Conservation (phyloP, 1,140 invertebrate genomes). For the Mizuhopecten yessoensis region DNA sequence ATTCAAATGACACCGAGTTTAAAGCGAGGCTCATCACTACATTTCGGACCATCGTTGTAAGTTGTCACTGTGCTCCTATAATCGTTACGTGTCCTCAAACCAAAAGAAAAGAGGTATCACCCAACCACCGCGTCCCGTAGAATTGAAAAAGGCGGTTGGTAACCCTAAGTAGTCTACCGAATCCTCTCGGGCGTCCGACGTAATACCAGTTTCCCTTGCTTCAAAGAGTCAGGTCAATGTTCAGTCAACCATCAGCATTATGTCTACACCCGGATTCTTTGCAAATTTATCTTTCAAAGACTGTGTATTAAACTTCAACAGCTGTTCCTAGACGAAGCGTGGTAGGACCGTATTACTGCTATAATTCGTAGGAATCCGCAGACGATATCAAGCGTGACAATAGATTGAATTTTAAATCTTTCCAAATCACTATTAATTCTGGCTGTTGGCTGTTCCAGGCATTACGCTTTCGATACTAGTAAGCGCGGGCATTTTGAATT, state of each 20-base stretch:
- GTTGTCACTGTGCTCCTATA: conserved; percentile 4
- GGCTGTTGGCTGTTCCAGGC: no score
- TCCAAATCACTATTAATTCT: no score
- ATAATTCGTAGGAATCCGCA: no score
- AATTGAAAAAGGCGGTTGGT: not conserved
- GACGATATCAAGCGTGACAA: no score
- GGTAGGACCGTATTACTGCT: no score
- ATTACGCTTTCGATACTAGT: no score
- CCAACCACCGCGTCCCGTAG: not conserved
- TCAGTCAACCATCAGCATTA: not conserved
- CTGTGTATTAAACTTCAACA: not conserved
- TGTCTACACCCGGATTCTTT: not conserved
- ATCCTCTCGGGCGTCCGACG: not conserved
- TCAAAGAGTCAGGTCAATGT: not conserved
- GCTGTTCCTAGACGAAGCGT: no score
- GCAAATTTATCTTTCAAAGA: not conserved
- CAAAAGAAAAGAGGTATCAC: conserved; percentile 21
- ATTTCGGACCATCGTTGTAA: conserved; percentile 42
- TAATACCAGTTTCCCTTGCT: not conserved
- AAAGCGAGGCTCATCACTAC: conserved; percentile 41
- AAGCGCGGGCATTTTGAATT: no score
- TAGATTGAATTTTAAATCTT: no score
- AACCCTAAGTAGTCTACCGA: not conserved
- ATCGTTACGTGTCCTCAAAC: not conserved
- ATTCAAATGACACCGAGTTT: conserved; percentile 44